Evolutionary conservation across 2,888 invertebrate species (phyloP).

Genomic region (Lithophane semibrunnea): DNA sequence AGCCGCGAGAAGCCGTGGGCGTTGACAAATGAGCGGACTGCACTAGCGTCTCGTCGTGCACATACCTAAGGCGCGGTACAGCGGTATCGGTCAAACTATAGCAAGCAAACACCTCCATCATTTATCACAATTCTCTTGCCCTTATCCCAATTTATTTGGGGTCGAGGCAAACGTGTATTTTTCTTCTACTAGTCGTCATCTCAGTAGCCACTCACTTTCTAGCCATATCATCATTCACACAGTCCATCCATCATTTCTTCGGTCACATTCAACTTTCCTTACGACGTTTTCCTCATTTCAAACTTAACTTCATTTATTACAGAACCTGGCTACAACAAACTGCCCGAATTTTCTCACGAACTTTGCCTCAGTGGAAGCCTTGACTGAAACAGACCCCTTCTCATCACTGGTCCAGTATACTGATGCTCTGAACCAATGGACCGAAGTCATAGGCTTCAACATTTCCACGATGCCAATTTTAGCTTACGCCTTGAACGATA

Average conservation of each 20-base stretch:
- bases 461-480: constrained; percentile 42
- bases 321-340: constrained; percentile 70
- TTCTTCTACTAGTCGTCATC: neutral
- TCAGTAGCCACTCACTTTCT: neutral
- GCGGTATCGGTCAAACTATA: too few relatives aligned
- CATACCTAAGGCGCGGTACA: too few relatives aligned
- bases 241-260: neutral
- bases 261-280: neutral
- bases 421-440: constrained; percentile 55
- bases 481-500: constrained; percentile 63
- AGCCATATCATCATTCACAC: neutral
- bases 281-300: neutral
- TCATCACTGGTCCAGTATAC: constrained; percentile 56
- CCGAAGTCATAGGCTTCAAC: constrained; percentile 49
- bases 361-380: neutral
- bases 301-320: neutral
- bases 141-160: neutral
- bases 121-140: too few relatives aligned
- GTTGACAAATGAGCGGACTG: too few relatives aligned
- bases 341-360: constrained; percentile 64
- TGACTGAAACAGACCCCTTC: neutral
- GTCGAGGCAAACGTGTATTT: neutral
- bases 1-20: too few relatives aligned
- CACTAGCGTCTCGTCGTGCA: too few relatives aligned
- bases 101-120: too few relatives aligned